Evolutionary conservation across 2,113 vertebrate genomes (phyloP), one percentile per base, ranked within the genome.

Genomic region (Labrus mixtus): DNA sequence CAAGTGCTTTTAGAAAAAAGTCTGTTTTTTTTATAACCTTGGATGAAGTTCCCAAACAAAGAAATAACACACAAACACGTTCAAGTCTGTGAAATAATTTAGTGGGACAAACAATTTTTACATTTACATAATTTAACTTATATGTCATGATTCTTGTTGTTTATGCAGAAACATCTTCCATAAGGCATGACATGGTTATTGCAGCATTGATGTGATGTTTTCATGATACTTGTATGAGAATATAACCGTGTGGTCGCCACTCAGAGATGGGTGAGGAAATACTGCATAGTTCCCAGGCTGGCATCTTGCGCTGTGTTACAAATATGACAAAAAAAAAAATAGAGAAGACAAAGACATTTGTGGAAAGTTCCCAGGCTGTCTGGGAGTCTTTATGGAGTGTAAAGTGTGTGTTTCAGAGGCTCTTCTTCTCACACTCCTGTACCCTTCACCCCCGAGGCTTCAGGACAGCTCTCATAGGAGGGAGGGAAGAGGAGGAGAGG

Each of bases 81-180:
- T 78, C 4, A 37, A 29, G 53, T 85, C 78, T 75, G 74, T 82
- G 87, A 76, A 91, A 92, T 92, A 91, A 90, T 92, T 91, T 91
- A 92, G 74, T 93, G 50, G 61, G 56, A 88, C 82, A 68, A 72
- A 87, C 65, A 81, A 64, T 73, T 83, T 79, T 51, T 12, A 89
- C 87, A 89, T 69, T 78, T 71, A 89, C 80, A 88, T 79, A 77
- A 84, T 78, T 91, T 83, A 84, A 69, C 29, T 41, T 1, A 51
- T 33, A 48, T 50, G 50, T 74, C 22, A 23, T 53, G 74, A 81
- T 85, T 84, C 50, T 63, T 36, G 57, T 16, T 33, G 66, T 41
- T 15, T 22, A 15, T 16, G 55, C 55, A 37, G 29, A 36, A 37
- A 58, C 17, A 13, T 17, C 63, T 36, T 64, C 56, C 3, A 2